Percentiles rank a stretch among this genome's conserved stretches.
phyloP scores from a whole-genome alignment of 2,888 invertebrate genomes.

The Ornithoptera alexandrae region DNA sequence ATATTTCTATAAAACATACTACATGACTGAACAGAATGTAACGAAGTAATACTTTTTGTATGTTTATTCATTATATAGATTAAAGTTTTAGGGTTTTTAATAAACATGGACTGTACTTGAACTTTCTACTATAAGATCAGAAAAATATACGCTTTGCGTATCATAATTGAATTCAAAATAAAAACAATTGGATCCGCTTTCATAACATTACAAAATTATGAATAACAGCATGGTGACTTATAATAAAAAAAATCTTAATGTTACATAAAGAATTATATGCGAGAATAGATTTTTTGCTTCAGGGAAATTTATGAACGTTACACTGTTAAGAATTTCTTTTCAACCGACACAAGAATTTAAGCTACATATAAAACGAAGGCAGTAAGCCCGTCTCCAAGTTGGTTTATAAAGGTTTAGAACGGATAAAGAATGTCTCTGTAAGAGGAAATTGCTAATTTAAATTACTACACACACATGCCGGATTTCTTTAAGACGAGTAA shows the following conservation, averaged over 20 bases:
- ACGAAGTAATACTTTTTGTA: neutral
- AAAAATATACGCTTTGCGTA: too few species aligned
- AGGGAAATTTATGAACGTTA: conserved; percentile 5
- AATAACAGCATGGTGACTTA: too few species aligned
- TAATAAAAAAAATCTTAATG: too few species aligned
- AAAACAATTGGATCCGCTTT: too few species aligned
- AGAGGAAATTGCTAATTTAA: conserved; percentile 37
- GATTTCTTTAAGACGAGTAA: conserved; percentile 32
- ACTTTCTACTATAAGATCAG: too few species aligned
- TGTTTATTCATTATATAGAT: too few species aligned
- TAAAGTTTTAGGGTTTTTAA: too few species aligned
- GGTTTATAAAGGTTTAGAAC: conserved; percentile 29
- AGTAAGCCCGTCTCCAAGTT: conserved; percentile 22
- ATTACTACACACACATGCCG: conserved; percentile 31
- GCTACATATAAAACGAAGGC: conserved; percentile 28
- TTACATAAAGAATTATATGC: neutral
- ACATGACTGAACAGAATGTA: neutral
- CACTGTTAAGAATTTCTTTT: conserved; percentile 25
- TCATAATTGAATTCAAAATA: too few species aligned
- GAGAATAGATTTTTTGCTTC: neutral
- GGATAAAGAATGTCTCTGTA: conserved; percentile 31
- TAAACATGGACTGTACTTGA: too few species aligned
- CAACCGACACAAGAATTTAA: conserved; percentile 27
- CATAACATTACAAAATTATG: too few species aligned
- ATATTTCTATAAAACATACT: neutral